A percentile compares a stretch with the other conserved stretches of the same genome.
Conservation (phyloP, 1,140 invertebrate species). For the Drosophila funebris region DNA sequence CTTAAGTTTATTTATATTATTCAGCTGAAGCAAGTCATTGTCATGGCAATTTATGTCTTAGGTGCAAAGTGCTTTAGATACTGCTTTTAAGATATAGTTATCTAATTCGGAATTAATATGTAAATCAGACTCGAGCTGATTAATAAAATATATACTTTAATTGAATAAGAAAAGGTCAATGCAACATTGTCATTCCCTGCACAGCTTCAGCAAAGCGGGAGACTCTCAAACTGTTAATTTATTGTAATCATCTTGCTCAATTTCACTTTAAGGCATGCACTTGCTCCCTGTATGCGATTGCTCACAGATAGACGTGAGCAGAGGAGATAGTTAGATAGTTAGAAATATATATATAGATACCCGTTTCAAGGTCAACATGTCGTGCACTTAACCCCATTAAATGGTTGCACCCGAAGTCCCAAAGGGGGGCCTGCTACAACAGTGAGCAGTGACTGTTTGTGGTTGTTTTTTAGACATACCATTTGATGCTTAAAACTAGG, state of each 20-base stretch:
- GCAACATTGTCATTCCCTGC: too few relatives aligned
- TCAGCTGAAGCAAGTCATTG: too few relatives aligned
- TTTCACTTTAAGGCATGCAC: constrained; percentile 35
- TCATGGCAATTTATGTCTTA: too few relatives aligned
- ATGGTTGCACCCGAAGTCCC: constrained; percentile 20
- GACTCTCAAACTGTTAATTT: constrained; percentile 1
- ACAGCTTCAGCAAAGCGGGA: neutral
- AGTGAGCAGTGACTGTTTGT: constrained; percentile 13
- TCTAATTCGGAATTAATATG: too few relatives aligned
- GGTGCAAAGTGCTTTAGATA: too few relatives aligned
- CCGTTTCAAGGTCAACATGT: constrained; percentile 46
- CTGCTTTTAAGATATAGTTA: too few relatives aligned
- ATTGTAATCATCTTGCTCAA: constrained; percentile 39
- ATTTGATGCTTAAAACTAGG: constrained; percentile 48
- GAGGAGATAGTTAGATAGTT: neutral
- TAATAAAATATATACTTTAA: too few relatives aligned
- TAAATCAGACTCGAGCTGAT: too few relatives aligned
- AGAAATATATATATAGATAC: constrained; percentile 16
- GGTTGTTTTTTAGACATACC: constrained; percentile 33
- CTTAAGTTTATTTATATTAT: too few relatives aligned
- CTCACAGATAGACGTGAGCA: neutral
- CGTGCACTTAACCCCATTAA: constrained; percentile 54
- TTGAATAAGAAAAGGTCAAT: too few relatives aligned
- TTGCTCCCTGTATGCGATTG: constrained; percentile 12
- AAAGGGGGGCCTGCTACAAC: too few relatives aligned